phyloP scores from a whole-genome alignment of 2,113 vertebrate species.

The Lepisosteus osseus region DNA sequence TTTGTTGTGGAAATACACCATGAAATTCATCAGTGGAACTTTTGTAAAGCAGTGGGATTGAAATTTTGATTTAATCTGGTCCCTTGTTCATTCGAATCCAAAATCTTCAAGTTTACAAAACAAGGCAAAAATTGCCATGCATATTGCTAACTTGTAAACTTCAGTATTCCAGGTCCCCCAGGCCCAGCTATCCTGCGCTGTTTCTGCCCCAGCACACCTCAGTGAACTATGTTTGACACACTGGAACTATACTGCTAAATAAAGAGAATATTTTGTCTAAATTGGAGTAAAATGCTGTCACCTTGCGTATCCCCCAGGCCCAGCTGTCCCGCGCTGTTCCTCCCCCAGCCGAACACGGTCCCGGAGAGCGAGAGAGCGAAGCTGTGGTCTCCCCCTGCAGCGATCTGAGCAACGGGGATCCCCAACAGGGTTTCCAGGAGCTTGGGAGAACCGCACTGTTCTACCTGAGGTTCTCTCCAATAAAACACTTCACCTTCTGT shows the following conservation, averaged over 20 bases:
- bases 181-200: slow-evolving; percentile 64
- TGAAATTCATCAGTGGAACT: no score
- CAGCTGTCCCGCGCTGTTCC: slow-evolving; percentile 66
- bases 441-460: not conserved
- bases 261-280: not conserved
- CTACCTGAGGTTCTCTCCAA: slow-evolving; percentile 58
- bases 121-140: no score
- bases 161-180: slow-evolving; percentile 38
- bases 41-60: no score
- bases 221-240: slow-evolving; percentile 13
- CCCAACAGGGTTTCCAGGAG: slow-evolving; percentile 19
- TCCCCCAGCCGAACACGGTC: slow-evolving; percentile 68
- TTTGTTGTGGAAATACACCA: no score
- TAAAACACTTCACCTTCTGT: slow-evolving; percentile 63
- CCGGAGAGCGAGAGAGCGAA: slow-evolving; percentile 58
- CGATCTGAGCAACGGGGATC: slow-evolving; percentile 58
- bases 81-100: no score
- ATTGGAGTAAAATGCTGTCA: slow-evolving; percentile 24
- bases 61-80: no score
- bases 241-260: no score
- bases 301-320: slow-evolving; percentile 58
- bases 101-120: no score
- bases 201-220: slow-evolving; percentile 72
- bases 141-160: no score
- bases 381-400: slow-evolving; percentile 65